These are phyloP conservation scores for Danaus melanippus DNA, from an alignment of 1,140 invertebrate genomes.

Conservation along the genomic window DNA sequence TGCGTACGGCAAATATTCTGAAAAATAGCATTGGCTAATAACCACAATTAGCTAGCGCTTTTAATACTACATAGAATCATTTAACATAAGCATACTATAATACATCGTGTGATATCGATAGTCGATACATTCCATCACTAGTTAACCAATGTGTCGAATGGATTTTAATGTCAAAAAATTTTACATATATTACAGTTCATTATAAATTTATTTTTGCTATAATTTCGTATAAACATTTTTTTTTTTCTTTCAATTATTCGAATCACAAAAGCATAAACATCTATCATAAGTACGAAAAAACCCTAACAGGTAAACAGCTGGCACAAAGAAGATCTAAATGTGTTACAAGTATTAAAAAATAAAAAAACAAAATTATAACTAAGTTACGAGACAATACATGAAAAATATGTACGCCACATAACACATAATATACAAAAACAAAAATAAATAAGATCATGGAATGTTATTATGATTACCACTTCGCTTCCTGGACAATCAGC, in stretches of 20 bases:
- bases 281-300: constrained; percentile 67
- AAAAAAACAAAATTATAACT: constrained; percentile 35
- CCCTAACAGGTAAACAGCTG: constrained; percentile 62
- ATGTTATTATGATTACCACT: constrained; percentile 62
- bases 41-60: constrained; percentile 62
- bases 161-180: constrained; percentile 36
- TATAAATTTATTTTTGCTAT: constrained; percentile 65
- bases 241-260: constrained; percentile 18
- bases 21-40: constrained; percentile 69
- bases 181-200: constrained; percentile 63
- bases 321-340: constrained; percentile 68
- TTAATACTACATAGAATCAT: constrained; percentile 52
- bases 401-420: constrained; percentile 65
- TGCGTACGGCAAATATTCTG: constrained; percentile 62
- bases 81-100: constrained; percentile 59
- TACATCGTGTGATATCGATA: constrained; percentile 53
- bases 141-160: constrained; percentile 28
- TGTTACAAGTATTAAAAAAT: constrained; percentile 49
- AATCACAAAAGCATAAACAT: constrained; percentile 61
- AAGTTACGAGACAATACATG: constrained; percentile 53
- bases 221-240: constrained; percentile 47
- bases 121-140: constrained; percentile 44
- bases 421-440: constrained; percentile 57
- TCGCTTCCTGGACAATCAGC: constrained; percentile 19
- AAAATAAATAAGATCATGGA: constrained; percentile 70